Conservation (phyloP, 2,113 vertebrate species). For the Cottus gobio region DNA sequence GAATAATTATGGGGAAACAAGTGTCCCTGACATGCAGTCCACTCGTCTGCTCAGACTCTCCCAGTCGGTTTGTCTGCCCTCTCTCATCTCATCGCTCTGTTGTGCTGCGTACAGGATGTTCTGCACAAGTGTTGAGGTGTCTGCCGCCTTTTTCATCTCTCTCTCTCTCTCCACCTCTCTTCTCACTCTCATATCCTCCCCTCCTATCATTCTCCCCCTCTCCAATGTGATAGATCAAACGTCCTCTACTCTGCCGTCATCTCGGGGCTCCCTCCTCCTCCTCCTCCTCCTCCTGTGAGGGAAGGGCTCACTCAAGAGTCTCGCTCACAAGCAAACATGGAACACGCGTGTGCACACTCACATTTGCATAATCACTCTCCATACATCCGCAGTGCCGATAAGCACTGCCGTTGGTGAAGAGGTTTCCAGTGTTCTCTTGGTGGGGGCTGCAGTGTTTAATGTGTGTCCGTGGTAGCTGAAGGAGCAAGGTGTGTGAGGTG, state of each 20-base stretch:
- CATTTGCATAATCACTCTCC: conserved; percentile 31
- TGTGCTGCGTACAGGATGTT: conserved; percentile 31
- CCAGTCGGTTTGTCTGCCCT: not conserved
- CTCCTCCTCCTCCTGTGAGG: not conserved
- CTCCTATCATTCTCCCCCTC: not conserved
- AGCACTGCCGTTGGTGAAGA: conserved; percentile 35
- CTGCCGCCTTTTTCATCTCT: conserved; percentile 31
- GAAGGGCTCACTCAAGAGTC: conserved; percentile 14
- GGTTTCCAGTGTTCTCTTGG: not conserved
- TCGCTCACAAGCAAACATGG: conserved; percentile 11
- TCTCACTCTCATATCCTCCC: conserved; percentile 2
- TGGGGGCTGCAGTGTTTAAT: not conserved
- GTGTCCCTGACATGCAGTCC: not conserved
- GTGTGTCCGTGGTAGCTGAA: not conserved
- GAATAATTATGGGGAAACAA: not conserved
- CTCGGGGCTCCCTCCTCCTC: not conserved
- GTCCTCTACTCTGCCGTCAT: not conserved
- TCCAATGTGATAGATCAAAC: conserved; percentile 19
- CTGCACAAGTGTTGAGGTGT: conserved; percentile 54
- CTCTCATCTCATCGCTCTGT: not conserved
- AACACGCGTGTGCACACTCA: conserved; percentile 32
- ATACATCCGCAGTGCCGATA: not conserved
- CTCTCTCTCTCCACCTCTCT: not conserved
- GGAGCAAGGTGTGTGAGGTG: not conserved
- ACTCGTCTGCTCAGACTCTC: not conserved